A percentile compares a stretch with the other conserved stretches of the same genome.
These are phyloP conservation scores for Neoarius graeffei DNA, from an alignment of 2,113 vertebrate species.

Conservation along the genomic window DNA sequence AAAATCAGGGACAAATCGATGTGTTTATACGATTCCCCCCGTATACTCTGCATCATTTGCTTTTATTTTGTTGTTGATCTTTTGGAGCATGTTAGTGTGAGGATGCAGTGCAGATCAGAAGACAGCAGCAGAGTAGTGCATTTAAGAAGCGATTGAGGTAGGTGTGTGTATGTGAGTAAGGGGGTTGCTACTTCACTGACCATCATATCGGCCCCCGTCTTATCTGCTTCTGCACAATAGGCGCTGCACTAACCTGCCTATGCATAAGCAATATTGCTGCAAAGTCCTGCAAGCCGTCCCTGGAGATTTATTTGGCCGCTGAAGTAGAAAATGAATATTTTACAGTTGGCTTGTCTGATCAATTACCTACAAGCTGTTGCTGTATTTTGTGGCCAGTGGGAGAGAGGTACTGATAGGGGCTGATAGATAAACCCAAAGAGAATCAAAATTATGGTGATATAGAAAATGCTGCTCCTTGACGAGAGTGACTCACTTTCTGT, in stretches of 20 bases:
- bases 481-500: conserved; percentile 67
- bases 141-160: not conserved
- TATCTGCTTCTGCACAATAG: conserved; percentile 88
- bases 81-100: conserved; percentile 4
- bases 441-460: conserved; percentile 78
- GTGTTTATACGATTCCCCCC: not conserved
- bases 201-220: conserved; percentile 67
- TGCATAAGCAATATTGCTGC: conserved; percentile 98
- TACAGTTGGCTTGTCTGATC: conserved; percentile 99
- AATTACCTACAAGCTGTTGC: conserved; percentile 99
- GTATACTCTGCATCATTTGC: not conserved
- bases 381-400: conserved; percentile 90
- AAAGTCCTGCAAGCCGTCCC: conserved; percentile 80
- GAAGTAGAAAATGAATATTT: conserved; percentile 99
- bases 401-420: conserved; percentile 82
- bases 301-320: conserved; percentile 99
- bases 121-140: not conserved
- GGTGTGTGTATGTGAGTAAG: conserved; percentile 2
- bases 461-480: conserved; percentile 69
- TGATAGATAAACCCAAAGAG: conserved; percentile 87
- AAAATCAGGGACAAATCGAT: not conserved
- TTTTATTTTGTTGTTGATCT: not conserved
- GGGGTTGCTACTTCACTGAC: conserved; percentile 31
- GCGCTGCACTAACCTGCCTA: conserved; percentile 82
- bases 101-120: not conserved